Conservation (phyloP, 2,113 vertebrate species). For the Syngnathus typhle region DNA sequence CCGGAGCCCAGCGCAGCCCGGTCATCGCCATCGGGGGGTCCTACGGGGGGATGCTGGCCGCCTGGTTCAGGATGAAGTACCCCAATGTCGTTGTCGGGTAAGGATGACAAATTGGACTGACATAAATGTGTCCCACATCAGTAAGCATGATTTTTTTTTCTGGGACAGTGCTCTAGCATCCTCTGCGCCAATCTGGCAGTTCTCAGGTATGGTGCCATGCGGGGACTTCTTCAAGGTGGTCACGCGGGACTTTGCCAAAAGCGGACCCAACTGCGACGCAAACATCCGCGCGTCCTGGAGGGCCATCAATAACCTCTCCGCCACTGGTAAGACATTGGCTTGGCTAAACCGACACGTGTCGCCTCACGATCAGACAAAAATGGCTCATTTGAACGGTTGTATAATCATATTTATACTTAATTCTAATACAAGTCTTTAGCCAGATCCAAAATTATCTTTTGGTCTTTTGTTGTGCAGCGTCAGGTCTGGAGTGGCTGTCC, state of each 20-base stretch:
- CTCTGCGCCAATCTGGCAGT: slow-evolving; percentile 94
- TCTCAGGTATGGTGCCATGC: slow-evolving; percentile 81
- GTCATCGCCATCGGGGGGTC: slow-evolving; percentile 91
- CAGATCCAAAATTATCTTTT: no score
- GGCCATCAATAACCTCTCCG: slow-evolving; percentile 75
- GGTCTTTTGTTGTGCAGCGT: slow-evolving; percentile 54
- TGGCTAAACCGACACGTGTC: no score
- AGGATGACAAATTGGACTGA: slow-evolving; percentile 33
- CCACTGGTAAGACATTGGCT: slow-evolving; percentile 65
- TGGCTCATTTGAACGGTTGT: background rate
- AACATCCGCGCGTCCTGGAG: slow-evolving; percentile 84
- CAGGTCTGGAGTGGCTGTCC: slow-evolving; percentile 83
- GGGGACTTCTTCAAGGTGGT: slow-evolving; percentile 80
- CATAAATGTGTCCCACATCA: background rate
- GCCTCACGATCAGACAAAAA: background rate
- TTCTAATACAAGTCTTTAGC: no score
- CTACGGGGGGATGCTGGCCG: slow-evolving; percentile 92
- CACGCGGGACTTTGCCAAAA: slow-evolving; percentile 80
- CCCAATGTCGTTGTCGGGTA: slow-evolving; percentile 85
- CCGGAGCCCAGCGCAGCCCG: slow-evolving; percentile 74
- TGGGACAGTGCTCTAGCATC: slow-evolving; percentile 82
- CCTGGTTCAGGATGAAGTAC: slow-evolving; percentile 98
- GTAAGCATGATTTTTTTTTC: slow-evolving; percentile 19
- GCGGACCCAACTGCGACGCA: slow-evolving; percentile 75
- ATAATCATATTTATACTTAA: no score